phyloP scores from a whole-genome alignment of 2,888 invertebrate species.

The Pyrrhosoma nymphula region DNA sequence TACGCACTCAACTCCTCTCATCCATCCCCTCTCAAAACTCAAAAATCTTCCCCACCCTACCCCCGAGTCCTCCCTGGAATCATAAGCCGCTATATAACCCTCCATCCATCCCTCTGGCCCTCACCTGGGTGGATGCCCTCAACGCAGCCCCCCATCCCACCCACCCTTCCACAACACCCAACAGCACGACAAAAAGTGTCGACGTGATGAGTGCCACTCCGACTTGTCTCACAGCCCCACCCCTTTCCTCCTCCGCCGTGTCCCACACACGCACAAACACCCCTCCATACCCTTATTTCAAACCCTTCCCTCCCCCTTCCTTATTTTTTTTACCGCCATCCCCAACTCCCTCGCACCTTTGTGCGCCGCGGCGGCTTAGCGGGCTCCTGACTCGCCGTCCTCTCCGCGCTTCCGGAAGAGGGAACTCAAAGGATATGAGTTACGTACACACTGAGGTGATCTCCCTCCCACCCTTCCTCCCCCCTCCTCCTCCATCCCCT shows the following conservation, averaged over 20 bases:
- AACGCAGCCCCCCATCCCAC: not conserved
- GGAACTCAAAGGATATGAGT: slow-evolving; percentile 22
- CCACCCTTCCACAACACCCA: not conserved
- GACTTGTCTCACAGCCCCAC: not conserved
- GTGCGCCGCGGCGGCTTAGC: not conserved
- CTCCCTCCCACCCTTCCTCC: not conserved
- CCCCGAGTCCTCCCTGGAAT: too few species aligned
- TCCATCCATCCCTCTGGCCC: not conserved
- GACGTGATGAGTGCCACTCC: not conserved
- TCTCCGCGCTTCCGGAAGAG: slow-evolving; percentile 38
- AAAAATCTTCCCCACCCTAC: too few species aligned
- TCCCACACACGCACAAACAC: not conserved
- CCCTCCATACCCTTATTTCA: not conserved
- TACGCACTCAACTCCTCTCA: not conserved
- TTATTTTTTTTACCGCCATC: not conserved
- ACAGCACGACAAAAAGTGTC: not conserved
- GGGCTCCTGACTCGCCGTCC: not conserved
- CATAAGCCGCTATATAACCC: not conserved
- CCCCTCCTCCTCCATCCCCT: not conserved
- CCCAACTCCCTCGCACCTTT: not conserved
- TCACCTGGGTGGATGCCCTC: not conserved
- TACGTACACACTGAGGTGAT: not conserved
- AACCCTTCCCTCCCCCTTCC: not conserved
- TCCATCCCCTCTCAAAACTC: not conserved
- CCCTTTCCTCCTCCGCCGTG: not conserved